Base-by-base conservation (phyloP, 2,113 vertebrate species). In the Oceanites oceanicus region DNA sequence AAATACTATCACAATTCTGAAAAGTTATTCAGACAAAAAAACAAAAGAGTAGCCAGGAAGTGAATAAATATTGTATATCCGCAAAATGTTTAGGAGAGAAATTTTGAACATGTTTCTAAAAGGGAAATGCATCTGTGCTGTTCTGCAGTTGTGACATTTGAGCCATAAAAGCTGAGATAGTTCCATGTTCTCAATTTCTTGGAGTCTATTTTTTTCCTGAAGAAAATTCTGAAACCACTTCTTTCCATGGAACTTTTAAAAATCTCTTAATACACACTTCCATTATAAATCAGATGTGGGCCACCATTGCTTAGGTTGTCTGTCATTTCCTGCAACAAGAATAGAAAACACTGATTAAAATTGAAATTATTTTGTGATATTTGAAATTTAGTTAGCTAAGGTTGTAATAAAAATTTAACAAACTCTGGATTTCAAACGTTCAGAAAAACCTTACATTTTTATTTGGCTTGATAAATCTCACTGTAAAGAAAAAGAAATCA, bases 291-390 rank as follows among this genome's bases (percentile, higher is more conserved):
- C 96, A 99, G 98, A 95, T 99, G 99, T 90, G 99, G 98, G 80
- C 99, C 99, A 96, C 99, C 99, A 52, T 99, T 99, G 93, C 99
- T 99, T 95, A 99, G 98, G 97, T 98, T 99, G 98, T 99, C 99
- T 97, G 99, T 98, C 91, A 99, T 97, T 98, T 99, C 99, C 99
- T 99, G 98, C 89, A 97, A 98, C 65, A 96, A 97, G 97, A 97
- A 97, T 62, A 97, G 92, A 95, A 97, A 94, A 55, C 42, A 77
- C n/a, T 73, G 76, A 92, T 98, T 94, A 95, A 92, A 94, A 94
- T 96, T 86, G 72, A 50, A 86, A 90, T 91, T 92, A 63, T 38
- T 73, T 84, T 88, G 68, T 47, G n/a, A 15, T 90, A 11, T n/a
- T 96, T 78, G 65, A 76, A 91, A 93, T 59, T 82, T 55, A 94